Conservation (phyloP, 1,140 invertebrate species). For the Phenacoccus solenopsis region DNA sequence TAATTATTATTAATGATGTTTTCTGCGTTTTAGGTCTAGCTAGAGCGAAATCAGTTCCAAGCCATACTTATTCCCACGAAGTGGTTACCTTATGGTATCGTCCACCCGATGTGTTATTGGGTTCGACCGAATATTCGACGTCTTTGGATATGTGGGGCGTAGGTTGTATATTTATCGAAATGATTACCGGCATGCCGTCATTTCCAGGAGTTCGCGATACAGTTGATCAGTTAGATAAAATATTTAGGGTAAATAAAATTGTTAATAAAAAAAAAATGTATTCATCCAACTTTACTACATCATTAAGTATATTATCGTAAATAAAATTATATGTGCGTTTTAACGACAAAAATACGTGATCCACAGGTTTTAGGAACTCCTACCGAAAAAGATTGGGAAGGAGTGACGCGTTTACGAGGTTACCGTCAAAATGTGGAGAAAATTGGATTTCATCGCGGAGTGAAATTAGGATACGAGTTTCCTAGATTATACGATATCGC, state of each 20-base stretch:
- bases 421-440: conserved; percentile 60
- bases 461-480: conserved; percentile 72
- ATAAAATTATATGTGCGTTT: background rate
- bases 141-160: conserved; percentile 95
- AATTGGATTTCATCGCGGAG: conserved; percentile 56
- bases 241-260: conserved; percentile 61
- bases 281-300: background rate
- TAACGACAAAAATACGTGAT: too few relatives aligned
- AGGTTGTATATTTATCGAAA: conserved; percentile 95
- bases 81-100: conserved; percentile 90
- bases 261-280: too few relatives aligned
- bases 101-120: conserved; percentile 91
- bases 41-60: conserved; percentile 90
- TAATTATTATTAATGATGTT: background rate
- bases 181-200: conserved; percentile 89
- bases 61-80: conserved; percentile 93
- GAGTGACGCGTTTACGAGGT: conserved; percentile 70
- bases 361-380: conserved; percentile 77
- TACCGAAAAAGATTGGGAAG: conserved; percentile 78
- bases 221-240: conserved; percentile 91
- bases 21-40: conserved; percentile 47
- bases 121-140: conserved; percentile 91
- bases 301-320: background rate
- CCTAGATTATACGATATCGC: conserved; percentile 74
- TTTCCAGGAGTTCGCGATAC: conserved; percentile 92